Percentiles rank a stretch among this genome's conserved stretches.
These are phyloP conservation scores for Danio jaintianensis DNA, from an alignment of 2,797 vertebrate genomes.

Conservation along the genomic window DNA sequence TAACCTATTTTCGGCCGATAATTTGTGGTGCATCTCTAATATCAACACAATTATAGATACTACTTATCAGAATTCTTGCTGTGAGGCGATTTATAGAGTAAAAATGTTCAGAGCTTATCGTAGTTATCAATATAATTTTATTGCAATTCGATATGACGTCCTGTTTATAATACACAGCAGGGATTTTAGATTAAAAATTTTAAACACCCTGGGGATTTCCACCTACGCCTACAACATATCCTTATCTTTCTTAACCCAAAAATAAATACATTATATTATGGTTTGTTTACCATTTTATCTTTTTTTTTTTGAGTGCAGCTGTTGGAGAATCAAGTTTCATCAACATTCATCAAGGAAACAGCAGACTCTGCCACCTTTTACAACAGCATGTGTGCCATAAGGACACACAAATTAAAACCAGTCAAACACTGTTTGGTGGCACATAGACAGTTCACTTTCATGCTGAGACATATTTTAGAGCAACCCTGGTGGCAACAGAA, in stretches of 20 bases:
- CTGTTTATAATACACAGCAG: too few species aligned
- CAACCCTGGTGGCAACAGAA: slow-evolving; percentile 48
- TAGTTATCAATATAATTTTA: too few species aligned
- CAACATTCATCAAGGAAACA: slow-evolving; percentile 19
- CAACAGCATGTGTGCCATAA: slow-evolving; percentile 13
- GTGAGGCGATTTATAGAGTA: too few species aligned
- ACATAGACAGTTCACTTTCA: slow-evolving; percentile 41
- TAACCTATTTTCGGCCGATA: too few species aligned
- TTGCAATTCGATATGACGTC: too few species aligned
- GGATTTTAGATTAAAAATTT: too few species aligned
- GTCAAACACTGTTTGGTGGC: slow-evolving; percentile 58
- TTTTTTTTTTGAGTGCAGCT: slow-evolving; percentile 1
- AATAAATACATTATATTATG: neutral
- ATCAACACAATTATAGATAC: too few species aligned
- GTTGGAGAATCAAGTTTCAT: neutral
- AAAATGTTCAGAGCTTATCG: too few species aligned
- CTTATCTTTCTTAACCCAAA: neutral
- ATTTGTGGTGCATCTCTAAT: too few species aligned
- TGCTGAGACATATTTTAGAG: slow-evolving; percentile 54
- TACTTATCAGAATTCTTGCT: too few species aligned
- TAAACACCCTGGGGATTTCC: too few species aligned
- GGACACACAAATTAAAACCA: slow-evolving; percentile 56
- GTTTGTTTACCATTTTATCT: neutral
- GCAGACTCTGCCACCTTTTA: slow-evolving; percentile 27
- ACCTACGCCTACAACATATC: neutral